Evolutionary conservation across 2,113 vertebrate genomes (phyloP).

Genomic region (Alces alces): DNA sequence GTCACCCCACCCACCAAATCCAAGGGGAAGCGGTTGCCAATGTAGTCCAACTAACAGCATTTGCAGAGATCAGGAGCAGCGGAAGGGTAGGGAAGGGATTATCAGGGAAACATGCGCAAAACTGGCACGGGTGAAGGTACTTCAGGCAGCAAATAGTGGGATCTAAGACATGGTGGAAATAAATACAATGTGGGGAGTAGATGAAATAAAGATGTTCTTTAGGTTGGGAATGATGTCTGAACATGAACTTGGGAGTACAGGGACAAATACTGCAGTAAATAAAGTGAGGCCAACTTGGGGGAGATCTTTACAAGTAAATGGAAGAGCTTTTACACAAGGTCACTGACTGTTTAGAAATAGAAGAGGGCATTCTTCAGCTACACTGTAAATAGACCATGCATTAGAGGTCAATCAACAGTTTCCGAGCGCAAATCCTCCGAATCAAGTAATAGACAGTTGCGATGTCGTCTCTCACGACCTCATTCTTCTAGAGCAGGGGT

Average conservation of each 20-base stretch:
- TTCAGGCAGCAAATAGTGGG: not conserved
- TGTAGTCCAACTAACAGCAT: not conserved
- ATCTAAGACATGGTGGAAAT: not conserved
- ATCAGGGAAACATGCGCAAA: not conserved
- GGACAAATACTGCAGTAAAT: not conserved
- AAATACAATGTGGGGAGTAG: accelerated
- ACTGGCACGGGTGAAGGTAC: not conserved
- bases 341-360: not conserved
- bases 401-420: not conserved
- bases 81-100: not conserved
- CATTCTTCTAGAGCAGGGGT: not conserved
- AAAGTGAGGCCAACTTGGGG: not conserved
- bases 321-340: not conserved
- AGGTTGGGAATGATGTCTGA: not conserved
- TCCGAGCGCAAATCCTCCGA: not conserved
- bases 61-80: not conserved
- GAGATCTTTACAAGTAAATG: not conserved
- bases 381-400: not conserved
- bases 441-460: not conserved
- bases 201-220: not conserved
- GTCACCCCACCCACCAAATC: not conserved
- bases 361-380: not conserved
- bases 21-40: not conserved
- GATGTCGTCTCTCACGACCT: not conserved
- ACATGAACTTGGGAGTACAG: not conserved